Evolutionary conservation across 2,888 invertebrate species (phyloP), one percentile per base, ranked within the genome.

Genomic region (Cantharis flavilabris): DNA sequence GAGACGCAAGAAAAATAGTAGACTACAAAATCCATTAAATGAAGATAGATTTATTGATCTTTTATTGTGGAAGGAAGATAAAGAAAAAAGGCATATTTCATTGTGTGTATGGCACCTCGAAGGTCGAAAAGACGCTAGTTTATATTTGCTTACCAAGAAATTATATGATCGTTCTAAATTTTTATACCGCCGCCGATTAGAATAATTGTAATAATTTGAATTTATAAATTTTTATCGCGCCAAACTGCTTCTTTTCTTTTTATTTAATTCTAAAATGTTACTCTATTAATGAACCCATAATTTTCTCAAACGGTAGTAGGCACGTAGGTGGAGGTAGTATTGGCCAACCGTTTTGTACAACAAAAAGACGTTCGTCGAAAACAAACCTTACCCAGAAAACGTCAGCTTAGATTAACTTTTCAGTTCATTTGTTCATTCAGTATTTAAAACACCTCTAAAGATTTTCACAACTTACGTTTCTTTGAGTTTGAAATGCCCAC

Each of bases 91-190:
- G 78, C 77, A 79, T 82, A 77, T 79, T 78, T 80, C 79, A 81
- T 81, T 81, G 81, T 81, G 81, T 79, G 76, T 81, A 77, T 76
- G 76, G 81, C 76, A 80, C 73, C 78, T 79, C 72, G 78, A 78
- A 77, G 76, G 76, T 76, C 77, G 77, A 78, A 76, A 77, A 72
- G 74, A 77, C 72, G 73, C 75, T 73, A 73, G 73, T 62, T 76
- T 78, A 28, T 75, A 63, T 75, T 71, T 71, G 75, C 67, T 76
- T 77, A 77, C 71, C 69, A 77, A 75, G 76, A 76, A 76, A 70
- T 67, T 67, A 26, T 23, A 49, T 67, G 26, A 14, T 67, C 65
- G 26, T 23, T 23, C 65, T 18, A 67, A 67, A 49, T 49, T 49
- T 49, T n/a, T 49, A 7, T n/a, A 49, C 11, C 20, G 20, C 10